Evolutionary conservation across 2,797 vertebrate genomes (phyloP).

Genomic region (Peromyscus aztecus): DNA sequence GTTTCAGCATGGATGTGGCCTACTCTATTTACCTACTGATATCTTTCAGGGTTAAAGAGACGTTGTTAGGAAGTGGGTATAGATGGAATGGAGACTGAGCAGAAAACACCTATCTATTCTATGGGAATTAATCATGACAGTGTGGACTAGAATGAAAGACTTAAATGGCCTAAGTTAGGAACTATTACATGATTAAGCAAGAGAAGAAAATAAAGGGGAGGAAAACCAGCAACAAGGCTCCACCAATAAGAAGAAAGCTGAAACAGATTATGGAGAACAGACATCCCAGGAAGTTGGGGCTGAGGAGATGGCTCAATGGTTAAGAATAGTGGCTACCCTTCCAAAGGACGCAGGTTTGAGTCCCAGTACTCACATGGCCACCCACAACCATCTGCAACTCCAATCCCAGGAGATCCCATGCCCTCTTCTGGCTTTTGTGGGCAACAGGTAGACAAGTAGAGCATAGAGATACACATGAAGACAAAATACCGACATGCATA

Average conservation of each 20-base stretch:
- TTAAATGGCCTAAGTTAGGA: neutral
- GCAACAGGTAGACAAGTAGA: neutral
- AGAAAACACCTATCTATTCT: neutral
- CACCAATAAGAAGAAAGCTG: neutral
- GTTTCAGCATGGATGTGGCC: neutral
- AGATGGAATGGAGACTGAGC: neutral
- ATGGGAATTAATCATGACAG: neutral
- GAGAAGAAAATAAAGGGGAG: neutral
- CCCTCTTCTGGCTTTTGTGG: neutral
- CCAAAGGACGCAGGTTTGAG: neutral
- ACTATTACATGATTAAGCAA: neutral
- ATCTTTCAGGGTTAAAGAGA: neutral
- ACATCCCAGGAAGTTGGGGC: neutral
- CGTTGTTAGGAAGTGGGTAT: neutral
- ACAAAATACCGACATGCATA: neutral
- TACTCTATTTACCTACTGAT: neutral
- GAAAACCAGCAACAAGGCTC: no score
- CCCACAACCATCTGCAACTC: neutral
- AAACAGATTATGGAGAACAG: neutral
- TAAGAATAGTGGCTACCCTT: neutral
- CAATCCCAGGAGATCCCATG: neutral
- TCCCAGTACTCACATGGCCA: neutral
- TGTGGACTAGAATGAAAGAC: no score
- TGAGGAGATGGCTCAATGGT: neutral
- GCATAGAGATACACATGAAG: neutral